Base-by-base conservation (phyloP, 2,113 vertebrate species). In the Campylomormyrus tamandua region DNA sequence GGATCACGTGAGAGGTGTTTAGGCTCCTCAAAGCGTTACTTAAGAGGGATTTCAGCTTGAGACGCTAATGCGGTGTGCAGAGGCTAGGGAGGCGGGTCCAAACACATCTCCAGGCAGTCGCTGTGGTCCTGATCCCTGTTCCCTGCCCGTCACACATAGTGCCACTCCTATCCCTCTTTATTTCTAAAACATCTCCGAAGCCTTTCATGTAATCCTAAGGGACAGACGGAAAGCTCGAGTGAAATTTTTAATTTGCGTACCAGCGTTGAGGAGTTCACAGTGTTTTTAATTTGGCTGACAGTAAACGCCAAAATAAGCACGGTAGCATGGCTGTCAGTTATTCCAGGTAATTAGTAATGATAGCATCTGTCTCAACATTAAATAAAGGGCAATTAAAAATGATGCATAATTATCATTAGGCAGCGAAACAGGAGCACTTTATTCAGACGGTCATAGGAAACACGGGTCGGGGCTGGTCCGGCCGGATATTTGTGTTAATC, bases 331-430 rank as follows among this genome's bases (percentile, higher is more conserved):
- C 90, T 93, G 93, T 93, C 92, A 91, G 90, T 93, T 87, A 92
- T 90, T 94, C 5, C 46, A 89, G 24, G 90, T 89, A 93, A 95
- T 95, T 94, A 93, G 91, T n/a, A 15, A 91, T 88, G 92, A 94
- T 94, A 92, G 93, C 93, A 92, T 93, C 93, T 94, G 92, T 94
- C 93, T 92, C 88, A 89, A 93, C 92, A 91, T 91, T 88, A 91
- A 90, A 91, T 91, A 91, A 91, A 91, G 93, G 91, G 92, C 93
- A 93, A 94, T 94, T 93, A 94, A 93, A 93, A 94, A 90, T 56
- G 91, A 92, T 93, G 92, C 90, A 90, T 91, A 85, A 91, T 94
- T 93, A 94, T 90, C 88, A 91, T 90, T 92, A 77, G 89, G 74
- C 91, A 93, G 91, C 92, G 87, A 91, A 70, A 87, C 62, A 90